Conservation (phyloP, 2,797 vertebrate genomes). For the Peromyscus eremicus region DNA sequence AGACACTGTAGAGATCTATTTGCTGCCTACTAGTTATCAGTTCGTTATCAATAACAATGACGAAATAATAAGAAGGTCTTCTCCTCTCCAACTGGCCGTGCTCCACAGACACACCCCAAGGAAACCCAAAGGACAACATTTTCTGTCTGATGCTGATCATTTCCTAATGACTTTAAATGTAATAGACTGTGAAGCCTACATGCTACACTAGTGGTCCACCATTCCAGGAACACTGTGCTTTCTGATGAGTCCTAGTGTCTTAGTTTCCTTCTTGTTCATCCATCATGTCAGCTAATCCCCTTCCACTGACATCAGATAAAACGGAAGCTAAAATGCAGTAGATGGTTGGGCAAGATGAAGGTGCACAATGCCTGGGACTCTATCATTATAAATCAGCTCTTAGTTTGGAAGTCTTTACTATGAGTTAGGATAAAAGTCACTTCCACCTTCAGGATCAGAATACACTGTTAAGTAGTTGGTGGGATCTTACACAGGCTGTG, state of each 20-base stretch:
- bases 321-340: background rate
- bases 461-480: background rate
- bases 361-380: background rate
- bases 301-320: background rate
- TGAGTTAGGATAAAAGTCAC: background rate
- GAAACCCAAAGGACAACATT: background rate
- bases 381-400: background rate
- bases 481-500: background rate
- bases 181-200: background rate
- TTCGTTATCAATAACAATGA: background rate
- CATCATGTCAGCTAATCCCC: background rate
- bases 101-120: background rate
- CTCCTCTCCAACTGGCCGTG: background rate
- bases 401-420: background rate
- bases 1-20: background rate
- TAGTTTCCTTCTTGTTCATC: background rate
- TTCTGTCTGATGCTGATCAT: background rate
- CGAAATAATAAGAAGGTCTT: background rate
- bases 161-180: background rate
- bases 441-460: background rate
- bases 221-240: background rate
- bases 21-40: background rate
- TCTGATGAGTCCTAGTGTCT: background rate
- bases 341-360: background rate
- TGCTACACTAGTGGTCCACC: background rate